Base-by-base conservation (phyloP, 2,113 vertebrate species). In the Delphinus delphis region DNA sequence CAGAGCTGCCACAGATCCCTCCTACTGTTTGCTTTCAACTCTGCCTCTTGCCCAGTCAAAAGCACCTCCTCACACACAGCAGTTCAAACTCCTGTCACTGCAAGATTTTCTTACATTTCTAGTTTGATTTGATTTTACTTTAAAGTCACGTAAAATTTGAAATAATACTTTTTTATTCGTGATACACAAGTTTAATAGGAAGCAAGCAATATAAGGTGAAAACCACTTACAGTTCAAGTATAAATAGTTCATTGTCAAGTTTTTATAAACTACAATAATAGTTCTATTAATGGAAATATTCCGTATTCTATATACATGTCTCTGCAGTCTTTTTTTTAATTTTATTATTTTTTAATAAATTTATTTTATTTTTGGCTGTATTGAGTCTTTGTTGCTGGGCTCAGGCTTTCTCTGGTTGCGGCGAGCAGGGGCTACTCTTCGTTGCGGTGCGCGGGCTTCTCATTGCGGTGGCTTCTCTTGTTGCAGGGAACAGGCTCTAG, bases 231-330 rank as follows among this genome's bases (percentile, higher is more conserved):
- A 13, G 25, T 74, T 88, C n/a, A 79, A 88, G 44, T 68, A 36
- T 26, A 89, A 92, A 53, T 90, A 89, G 33, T 83, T 94, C 60
- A 50, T 55, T 87, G 21, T 68, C n/a, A 62, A 62, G 62, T 67
- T 89, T 65, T 28, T 55, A 41, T 94, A 53, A 87, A 67, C 60
- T 36, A 17, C 95, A 92, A 80, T 80, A 47, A 36, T 44, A 84
- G 18, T 88, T 71, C 33, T 67, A 63, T 21, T 65, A 63, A 62
- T 79, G 58, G 26, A 74, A 53, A 74, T 47, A 31, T 67, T 44
- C 14, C 0, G 58, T 77, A 73, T 21, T 62, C 25, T 58, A 25
- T 58, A 25, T 33, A 13, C 11, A 67, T 50, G 81, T 85, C 20
- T 89, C 63, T 88, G 67, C 8, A 33, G 23, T 74, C 65, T 95